phyloP scores from a whole-genome alignment of 2,113 vertebrate genomes.

The Electrona antarctica region DNA sequence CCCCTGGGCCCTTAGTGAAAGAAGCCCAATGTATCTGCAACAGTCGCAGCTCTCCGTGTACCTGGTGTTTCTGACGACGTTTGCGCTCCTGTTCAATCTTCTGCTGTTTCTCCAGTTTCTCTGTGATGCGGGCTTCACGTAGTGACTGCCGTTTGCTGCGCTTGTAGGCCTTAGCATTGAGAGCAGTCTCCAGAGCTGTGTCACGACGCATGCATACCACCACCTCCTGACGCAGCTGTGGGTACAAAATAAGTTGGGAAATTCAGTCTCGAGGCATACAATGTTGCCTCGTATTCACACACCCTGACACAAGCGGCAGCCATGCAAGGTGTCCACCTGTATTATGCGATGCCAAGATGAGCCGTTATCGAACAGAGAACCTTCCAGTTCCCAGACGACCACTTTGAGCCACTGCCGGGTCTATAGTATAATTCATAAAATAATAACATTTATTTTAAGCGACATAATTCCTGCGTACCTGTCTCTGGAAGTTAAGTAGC shows the following conservation, averaged over 20 bases:
- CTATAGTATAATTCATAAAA: too few species aligned
- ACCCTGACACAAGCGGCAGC: too few species aligned
- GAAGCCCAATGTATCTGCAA: too few species aligned
- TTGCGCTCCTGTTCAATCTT: conserved; percentile 98
- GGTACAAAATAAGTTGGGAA: background rate
- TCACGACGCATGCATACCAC: conserved; percentile 98
- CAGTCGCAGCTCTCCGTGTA: conserved; percentile 35
- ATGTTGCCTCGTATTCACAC: too few species aligned
- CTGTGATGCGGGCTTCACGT: conserved; percentile 94
- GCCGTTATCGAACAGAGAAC: too few species aligned
- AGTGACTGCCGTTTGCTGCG: conserved; percentile 96
- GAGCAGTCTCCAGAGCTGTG: conserved; percentile 93
- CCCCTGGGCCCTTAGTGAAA: too few species aligned
- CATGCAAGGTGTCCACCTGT: too few species aligned
- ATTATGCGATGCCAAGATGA: too few species aligned
- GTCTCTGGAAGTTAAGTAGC: conserved; percentile 96
- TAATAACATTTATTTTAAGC: background rate
- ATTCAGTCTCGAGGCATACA: background rate
- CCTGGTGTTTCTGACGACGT: conserved; percentile 97
- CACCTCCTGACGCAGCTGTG: conserved; percentile 93
- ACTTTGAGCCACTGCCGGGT: too few species aligned
- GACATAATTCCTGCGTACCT: conserved; percentile 74
- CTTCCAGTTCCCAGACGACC: too few species aligned
- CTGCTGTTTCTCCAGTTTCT: conserved; percentile 99
- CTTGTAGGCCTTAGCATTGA: conserved; percentile 97